These are phyloP conservation scores for Hoplodrina blanda DNA, from an alignment of 2,888 invertebrate genomes.

Conservation along the genomic window DNA sequence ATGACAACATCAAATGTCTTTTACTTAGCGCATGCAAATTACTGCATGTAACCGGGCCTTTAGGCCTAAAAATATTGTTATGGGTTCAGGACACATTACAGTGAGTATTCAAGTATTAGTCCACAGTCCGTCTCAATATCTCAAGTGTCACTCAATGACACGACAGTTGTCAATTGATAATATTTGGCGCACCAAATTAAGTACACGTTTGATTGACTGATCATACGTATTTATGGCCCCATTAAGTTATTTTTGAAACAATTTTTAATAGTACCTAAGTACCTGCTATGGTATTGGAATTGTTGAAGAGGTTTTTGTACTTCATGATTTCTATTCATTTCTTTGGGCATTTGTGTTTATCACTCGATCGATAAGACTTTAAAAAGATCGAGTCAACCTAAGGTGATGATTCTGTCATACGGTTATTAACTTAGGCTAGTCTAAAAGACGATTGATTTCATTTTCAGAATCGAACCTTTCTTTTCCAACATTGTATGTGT, in stretches of 20 bases:
- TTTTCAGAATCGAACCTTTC: background rate
- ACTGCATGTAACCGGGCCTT: no score
- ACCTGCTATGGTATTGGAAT: slow-evolving; percentile 7
- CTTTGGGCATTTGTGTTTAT: background rate
- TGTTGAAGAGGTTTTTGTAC: background rate
- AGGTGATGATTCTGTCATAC: no score
- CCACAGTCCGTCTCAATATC: slow-evolving; percentile 39
- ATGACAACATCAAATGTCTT: no score
- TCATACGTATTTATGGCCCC: slow-evolving; percentile 38
- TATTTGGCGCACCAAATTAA: slow-evolving; percentile 54
- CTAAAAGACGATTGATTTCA: background rate
- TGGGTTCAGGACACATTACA: slow-evolving; percentile 15
- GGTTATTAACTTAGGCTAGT: background rate
- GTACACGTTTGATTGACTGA: slow-evolving; percentile 61
- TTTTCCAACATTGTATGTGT: slow-evolving; percentile 23
- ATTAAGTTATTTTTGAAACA: slow-evolving; percentile 28
- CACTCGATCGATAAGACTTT: background rate
- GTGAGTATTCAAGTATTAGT: slow-evolving; percentile 31
- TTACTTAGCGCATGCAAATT: no score
- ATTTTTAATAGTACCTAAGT: slow-evolving; percentile 11
- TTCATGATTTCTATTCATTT: slow-evolving; percentile 1
- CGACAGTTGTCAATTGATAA: slow-evolving; percentile 57
- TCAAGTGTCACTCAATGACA: slow-evolving; percentile 54
- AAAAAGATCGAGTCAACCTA: no score
- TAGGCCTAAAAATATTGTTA: background rate